Conservation (phyloP, 1,140 invertebrate genomes). For the Caerostris darwini region DNA sequence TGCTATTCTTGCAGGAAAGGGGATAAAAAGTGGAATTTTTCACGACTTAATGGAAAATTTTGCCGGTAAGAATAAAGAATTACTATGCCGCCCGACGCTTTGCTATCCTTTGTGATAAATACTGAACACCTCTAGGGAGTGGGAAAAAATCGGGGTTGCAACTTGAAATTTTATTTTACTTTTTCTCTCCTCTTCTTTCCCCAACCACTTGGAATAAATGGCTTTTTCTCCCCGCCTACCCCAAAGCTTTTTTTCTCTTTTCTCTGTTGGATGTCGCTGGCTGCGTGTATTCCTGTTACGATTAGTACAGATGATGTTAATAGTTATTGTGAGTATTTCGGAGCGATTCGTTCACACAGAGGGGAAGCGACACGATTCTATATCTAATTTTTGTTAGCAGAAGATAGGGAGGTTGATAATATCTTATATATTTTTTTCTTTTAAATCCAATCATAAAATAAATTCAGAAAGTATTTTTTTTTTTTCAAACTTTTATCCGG, state of each 20-base stretch:
- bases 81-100: neutral
- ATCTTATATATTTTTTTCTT: too few relatives aligned
- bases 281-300: neutral
- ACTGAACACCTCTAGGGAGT: conserved; percentile 16
- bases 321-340: neutral
- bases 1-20: neutral
- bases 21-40: neutral
- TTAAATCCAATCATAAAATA: too few relatives aligned
- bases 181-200: neutral
- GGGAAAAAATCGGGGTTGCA: neutral
- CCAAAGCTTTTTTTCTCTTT: neutral
- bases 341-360: neutral
- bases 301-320: neutral
- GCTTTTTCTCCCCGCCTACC: neutral
- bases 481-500: too few relatives aligned
- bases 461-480: too few relatives aligned
- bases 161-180: neutral
- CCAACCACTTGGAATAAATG: conserved; percentile 32
- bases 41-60: neutral
- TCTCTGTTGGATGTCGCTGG: neutral
- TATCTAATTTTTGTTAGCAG: neutral
- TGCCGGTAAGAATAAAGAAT: neutral
- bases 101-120: conserved; percentile 16
- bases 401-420: neutral
- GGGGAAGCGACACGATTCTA: neutral